phyloP scores from a whole-genome alignment of 2,888 invertebrate species.

The Agapostemon virescens region DNA sequence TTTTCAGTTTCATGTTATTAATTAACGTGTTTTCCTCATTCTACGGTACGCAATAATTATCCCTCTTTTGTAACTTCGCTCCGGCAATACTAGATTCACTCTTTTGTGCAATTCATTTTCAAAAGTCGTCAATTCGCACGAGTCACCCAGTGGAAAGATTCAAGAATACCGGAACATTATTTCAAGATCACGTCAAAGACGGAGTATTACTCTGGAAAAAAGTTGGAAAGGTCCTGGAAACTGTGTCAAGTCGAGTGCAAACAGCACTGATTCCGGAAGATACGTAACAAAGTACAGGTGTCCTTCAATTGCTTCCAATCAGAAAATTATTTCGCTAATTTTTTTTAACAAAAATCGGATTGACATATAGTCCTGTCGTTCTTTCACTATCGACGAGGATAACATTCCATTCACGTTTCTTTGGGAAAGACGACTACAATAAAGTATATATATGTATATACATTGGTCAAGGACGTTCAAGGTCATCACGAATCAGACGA shows the following conservation, averaged over 20 bases:
- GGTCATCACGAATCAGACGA: neutral
- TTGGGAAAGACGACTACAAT: neutral
- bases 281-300: neutral
- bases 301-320: constrained; percentile 11
- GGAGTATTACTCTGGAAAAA: neutral
- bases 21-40: too few species aligned
- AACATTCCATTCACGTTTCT: constrained; percentile 12
- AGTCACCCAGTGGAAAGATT: neutral
- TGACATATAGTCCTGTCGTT: neutral
- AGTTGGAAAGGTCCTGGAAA: neutral
- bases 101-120: neutral
- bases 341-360: neutral
- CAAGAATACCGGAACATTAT: constrained; percentile 1
- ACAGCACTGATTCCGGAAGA: neutral
- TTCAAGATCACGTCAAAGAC: constrained; percentile 8
- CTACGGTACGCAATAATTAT: neutral
- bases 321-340: constrained; percentile 8
- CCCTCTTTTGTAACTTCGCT: neutral
- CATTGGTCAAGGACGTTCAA: constrained; percentile 1
- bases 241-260: constrained; percentile 5
- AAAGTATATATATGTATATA: neutral
- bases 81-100: neutral
- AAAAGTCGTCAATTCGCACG: neutral
- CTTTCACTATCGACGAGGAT: neutral
- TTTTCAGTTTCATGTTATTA: neutral